Percentiles rank a stretch among this genome's conserved stretches.
These are phyloP conservation scores for Nycteola revayana DNA, from an alignment of 2,888 invertebrate species.

Conservation along the genomic window DNA sequence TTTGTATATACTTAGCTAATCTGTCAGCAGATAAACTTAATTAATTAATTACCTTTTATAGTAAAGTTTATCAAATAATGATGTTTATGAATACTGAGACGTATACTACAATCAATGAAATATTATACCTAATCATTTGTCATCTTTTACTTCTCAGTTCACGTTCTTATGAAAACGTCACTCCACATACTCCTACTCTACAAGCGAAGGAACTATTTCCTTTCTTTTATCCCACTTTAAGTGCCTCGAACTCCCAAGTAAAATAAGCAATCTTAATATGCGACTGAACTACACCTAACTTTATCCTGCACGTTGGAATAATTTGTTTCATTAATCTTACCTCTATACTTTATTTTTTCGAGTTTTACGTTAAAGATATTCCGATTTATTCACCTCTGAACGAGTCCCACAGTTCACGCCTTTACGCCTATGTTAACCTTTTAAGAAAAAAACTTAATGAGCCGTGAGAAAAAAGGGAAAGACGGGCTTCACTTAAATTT, in stretches of 20 bases:
- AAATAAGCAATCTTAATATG: constrained; percentile 9
- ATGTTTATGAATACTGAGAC: too few relatives aligned
- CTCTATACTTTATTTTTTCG: constrained; percentile 22
- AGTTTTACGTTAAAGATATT: constrained; percentile 38
- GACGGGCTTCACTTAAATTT: constrained; percentile 31
- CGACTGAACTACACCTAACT: not conserved
- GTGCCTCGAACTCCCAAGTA: not conserved
- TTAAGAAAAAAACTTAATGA: constrained; percentile 68
- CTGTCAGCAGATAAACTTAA: too few relatives aligned
- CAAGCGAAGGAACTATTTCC: too few relatives aligned
- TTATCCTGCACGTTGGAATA: constrained; percentile 8
- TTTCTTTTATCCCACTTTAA: not conserved
- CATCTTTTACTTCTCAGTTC: too few relatives aligned
- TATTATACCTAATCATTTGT: too few relatives aligned
- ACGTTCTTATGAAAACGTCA: too few relatives aligned
- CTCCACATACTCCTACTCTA: too few relatives aligned
- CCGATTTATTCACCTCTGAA: constrained; percentile 45
- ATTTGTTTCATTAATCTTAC: constrained; percentile 17
- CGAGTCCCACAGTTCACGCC: constrained; percentile 49
- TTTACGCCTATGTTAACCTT: constrained; percentile 60
- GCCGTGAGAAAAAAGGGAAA: constrained; percentile 52
- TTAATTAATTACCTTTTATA: too few relatives aligned
- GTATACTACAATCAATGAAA: too few relatives aligned
- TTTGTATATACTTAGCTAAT: too few relatives aligned
- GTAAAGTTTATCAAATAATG: too few relatives aligned